A percentile compares a stretch with the other conserved stretches of the same genome.
Evolutionary conservation across 2,888 invertebrate species (phyloP).

Genomic region (Micoletzkya japonica): DNA sequence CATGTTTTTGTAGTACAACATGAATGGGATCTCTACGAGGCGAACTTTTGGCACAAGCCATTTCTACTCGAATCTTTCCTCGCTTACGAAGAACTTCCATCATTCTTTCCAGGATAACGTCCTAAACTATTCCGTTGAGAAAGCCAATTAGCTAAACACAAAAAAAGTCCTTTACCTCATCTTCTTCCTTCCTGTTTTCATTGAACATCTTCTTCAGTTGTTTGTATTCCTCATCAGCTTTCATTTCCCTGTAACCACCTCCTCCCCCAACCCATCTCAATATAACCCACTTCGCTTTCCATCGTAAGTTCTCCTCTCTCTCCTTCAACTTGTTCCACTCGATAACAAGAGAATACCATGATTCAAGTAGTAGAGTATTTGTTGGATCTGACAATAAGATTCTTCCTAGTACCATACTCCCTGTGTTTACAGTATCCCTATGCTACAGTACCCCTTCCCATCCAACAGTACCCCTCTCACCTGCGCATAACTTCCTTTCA

Average conservation of each 20-base stretch:
- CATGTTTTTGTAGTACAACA: conserved; percentile 25
- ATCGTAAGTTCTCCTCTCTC: conserved; percentile 9
- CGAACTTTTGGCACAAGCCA: neutral
- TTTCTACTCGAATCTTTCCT: conserved; percentile 6
- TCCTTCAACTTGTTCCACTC: conserved; percentile 19
- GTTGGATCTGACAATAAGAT: conserved; percentile 13
- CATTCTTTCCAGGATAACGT: conserved; percentile 13
- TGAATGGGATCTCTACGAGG: conserved; percentile 13
- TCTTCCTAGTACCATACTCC: neutral
- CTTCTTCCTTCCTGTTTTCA: conserved; percentile 16
- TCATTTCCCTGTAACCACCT: conserved; percentile 15
- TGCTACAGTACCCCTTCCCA: neutral
- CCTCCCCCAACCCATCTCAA: neutral
- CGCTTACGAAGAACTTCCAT: conserved; percentile 14
- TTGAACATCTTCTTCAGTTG: conserved; percentile 20
- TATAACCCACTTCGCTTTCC: conserved; percentile 6
- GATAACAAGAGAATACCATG: conserved; percentile 20
- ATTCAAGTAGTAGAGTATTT: conserved; percentile 5
- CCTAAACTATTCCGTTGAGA: conserved; percentile 6
- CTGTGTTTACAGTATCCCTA: too few relatives aligned
- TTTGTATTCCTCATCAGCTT: conserved; percentile 20
- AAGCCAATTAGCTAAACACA: too few relatives aligned
- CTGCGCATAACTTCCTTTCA: conserved; percentile 28
- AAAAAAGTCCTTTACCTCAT: conserved; percentile 7
- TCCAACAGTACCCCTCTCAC: conserved; percentile 18